Evolutionary conservation across 64 coral and sea anemone species (phyloP), one percentile per base, ranked within the genome.

Genomic region (Montipora cactus): DNA sequence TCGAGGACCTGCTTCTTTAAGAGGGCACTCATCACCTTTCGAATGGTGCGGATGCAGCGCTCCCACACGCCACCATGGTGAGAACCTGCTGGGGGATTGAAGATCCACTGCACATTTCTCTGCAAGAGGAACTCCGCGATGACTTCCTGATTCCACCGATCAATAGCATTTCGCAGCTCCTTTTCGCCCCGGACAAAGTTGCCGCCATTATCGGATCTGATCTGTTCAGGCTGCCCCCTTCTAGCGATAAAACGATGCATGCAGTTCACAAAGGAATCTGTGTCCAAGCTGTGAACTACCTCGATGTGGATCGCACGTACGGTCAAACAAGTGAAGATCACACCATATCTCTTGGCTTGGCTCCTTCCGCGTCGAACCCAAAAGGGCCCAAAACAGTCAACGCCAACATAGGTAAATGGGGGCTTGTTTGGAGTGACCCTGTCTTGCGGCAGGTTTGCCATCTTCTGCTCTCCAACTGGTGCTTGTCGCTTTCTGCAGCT

Each of bases 341-440:
- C 77, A 11, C 78, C 77, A 22, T 91, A 91, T 50, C 76, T 64
- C 62, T 91, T 91, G 68, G 44, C 80, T 85, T 83, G 19, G 45
- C 48, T 92, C 47, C 90, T 84, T 47, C 69, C 81, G 9, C 90
- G 44, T 15, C 81, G 72, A 84, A 92, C 80, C 49, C 76, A 44
- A 49, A 92, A 84, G 19, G 68, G 80, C n/a, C 90, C 90, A 47
- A 92, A 85, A 85, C 70, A 85, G 66, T 83, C 90, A 51, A 91
- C 72, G 9, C 90, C 79, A 44, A 91, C 90, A 49, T 53, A 66
- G 46, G 20, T 62, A 25, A 84, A 84, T 6, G 79, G 68, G 6
- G 79, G 90, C 23, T 83, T 72, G 48, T 84, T 47, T 23, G 90
- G 79, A 55, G 79, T 83, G 10, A 76, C 15, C 57, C 79, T 92